phyloP scores from a whole-genome alignment of 2,797 vertebrate species.

The Sebastes kiyomatsui region DNA sequence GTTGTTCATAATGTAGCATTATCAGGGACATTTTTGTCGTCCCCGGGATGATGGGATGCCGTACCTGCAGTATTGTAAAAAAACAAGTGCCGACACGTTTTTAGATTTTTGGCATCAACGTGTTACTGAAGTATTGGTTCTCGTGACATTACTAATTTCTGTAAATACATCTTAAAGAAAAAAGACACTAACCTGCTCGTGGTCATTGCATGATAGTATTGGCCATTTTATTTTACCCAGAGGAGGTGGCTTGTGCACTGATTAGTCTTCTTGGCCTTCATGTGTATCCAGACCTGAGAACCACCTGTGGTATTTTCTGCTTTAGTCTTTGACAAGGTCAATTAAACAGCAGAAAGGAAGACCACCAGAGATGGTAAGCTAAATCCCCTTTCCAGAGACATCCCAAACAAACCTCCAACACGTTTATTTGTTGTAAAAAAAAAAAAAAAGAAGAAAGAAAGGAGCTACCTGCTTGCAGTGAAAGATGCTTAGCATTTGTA shows the following conservation, averaged over 20 bases:
- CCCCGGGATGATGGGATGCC: too few species aligned
- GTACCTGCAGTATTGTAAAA: not conserved
- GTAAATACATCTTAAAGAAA: not conserved
- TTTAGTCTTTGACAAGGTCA: slow-evolving; percentile 35
- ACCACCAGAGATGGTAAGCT: slow-evolving; percentile 35
- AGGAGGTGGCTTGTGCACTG: not conserved
- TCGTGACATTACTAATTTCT: not conserved
- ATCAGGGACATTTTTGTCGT: not conserved
- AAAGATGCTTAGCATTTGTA: slow-evolving; percentile 21
- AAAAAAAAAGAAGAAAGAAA: not conserved
- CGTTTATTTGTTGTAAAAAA: slow-evolving; percentile 24
- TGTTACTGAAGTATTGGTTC: not conserved
- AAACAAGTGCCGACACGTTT: not conserved
- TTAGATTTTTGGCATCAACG: not conserved
- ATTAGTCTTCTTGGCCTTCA: slow-evolving; percentile 4
- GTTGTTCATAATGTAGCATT: not conserved
- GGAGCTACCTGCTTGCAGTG: not conserved
- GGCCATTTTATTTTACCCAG: not conserved
- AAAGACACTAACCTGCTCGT: not conserved
- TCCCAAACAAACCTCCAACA: slow-evolving; percentile 35
- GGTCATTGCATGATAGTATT: not conserved
- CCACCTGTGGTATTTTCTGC: slow-evolving; percentile 22
- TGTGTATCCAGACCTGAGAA: slow-evolving; percentile 17
- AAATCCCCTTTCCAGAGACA: slow-evolving; percentile 55
- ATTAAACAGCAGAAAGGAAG: slow-evolving; percentile 63